A percentile compares a stretch with the other conserved stretches of the same genome.
Evolutionary conservation across 2,113 vertebrate species (phyloP).

Genomic region (Hepsetus odoe): DNA sequence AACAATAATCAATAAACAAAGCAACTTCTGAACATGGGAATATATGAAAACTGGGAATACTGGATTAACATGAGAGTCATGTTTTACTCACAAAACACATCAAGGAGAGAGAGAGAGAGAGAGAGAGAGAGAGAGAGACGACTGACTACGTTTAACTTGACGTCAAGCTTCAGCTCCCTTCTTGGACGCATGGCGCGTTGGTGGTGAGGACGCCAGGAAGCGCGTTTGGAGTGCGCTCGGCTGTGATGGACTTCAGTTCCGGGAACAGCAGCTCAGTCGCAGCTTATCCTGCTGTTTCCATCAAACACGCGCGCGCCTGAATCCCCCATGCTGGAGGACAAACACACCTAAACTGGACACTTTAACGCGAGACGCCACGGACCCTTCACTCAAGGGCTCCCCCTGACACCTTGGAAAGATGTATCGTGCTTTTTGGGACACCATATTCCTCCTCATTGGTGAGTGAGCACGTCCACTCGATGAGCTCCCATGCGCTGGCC

Average conservation of each 20-base stretch:
- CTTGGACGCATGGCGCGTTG: constrained; percentile 12
- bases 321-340: constrained; percentile 18
- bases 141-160: constrained; percentile 15
- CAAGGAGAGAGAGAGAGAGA: not conserved
- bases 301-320: not conserved
- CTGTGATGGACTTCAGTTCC: constrained; percentile 30
- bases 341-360: constrained; percentile 1
- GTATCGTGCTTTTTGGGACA: constrained; percentile 76
- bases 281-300: not conserved
- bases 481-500: too few species aligned
- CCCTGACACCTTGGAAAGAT: constrained; percentile 60
- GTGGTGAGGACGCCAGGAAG: not conserved
- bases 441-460: constrained; percentile 76
- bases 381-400: constrained; percentile 7
- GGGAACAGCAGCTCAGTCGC: not conserved
- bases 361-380: not conserved
- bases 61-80: too few species aligned
- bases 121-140: not conserved
- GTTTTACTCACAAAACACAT: too few species aligned
- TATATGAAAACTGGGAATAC: too few species aligned
- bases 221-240: not conserved
- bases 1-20: too few species aligned
- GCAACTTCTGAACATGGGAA: too few species aligned
- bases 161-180: not conserved
- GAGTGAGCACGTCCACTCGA: constrained; percentile 44